These are phyloP conservation scores for Chlorops oryzae DNA, from an alignment of 1,140 invertebrate species.

Conservation along the genomic window DNA sequence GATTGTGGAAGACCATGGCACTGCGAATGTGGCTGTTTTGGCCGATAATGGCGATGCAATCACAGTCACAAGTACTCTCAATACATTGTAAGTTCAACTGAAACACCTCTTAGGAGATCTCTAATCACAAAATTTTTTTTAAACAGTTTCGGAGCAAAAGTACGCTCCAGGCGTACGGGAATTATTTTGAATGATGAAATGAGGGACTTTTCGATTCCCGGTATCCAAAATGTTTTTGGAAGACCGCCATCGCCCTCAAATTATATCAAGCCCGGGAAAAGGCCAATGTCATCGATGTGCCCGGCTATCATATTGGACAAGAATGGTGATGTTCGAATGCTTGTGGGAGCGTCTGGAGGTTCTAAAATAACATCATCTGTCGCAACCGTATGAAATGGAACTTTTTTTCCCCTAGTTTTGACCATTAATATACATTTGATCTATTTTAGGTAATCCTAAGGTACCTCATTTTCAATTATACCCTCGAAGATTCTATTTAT, in stretches of 20 bases:
- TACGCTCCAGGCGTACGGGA: conserved; percentile 73
- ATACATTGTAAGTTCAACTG: conserved; percentile 68
- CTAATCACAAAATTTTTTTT: background rate
- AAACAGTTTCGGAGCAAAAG: conserved; percentile 70
- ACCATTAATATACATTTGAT: background rate
- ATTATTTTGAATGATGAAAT: conserved; percentile 92
- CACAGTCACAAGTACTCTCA: conserved; percentile 86
- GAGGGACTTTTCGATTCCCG: conserved; percentile 90
- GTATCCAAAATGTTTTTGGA: conserved; percentile 70
- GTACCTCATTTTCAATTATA: conserved; percentile 65
- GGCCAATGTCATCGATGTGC: conserved; percentile 88
- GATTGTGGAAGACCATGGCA: conserved; percentile 69
- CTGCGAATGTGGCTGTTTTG: conserved; percentile 83
- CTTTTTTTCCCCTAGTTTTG: background rate
- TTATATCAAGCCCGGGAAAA: conserved; percentile 76
- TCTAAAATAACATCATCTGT: conserved; percentile 83
- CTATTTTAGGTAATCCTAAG: conserved; percentile 60
- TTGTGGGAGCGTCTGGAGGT: conserved; percentile 87
- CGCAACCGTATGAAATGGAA: conserved; percentile 47
- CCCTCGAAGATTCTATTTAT: conserved; percentile 76
- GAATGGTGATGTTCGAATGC: conserved; percentile 66
- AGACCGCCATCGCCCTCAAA: conserved; percentile 75
- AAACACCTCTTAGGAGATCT: background rate
- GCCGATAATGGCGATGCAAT: conserved; percentile 86
- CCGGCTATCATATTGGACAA: conserved; percentile 76